Percentiles rank a stretch among this genome's conserved stretches.
phyloP scores from a whole-genome alignment of 2,113 vertebrate species.

The Otolemur garnettii region DNA sequence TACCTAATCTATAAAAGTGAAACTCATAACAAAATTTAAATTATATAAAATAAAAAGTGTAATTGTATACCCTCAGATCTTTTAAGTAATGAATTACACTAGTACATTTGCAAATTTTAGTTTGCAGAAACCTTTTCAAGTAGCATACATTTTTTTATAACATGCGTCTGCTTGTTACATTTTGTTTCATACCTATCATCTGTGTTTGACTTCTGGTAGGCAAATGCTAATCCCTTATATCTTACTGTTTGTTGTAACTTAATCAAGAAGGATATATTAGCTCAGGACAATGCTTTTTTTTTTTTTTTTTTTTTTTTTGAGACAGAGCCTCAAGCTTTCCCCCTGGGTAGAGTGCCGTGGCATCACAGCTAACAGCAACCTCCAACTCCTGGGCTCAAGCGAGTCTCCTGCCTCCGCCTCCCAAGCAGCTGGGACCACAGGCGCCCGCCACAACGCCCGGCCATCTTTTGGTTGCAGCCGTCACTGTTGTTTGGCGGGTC shows the following conservation, averaged over 20 bases:
- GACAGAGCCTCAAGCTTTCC: no score
- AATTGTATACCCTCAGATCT: background rate
- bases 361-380: no score
- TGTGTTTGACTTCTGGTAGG: background rate
- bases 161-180: background rate
- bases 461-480: no score
- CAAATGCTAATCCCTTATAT: background rate
- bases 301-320: no score
- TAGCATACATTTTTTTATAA: background rate
- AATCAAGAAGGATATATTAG: background rate
- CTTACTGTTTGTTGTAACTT: conserved; percentile 4
- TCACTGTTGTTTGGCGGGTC: no score
- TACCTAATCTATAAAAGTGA: background rate
- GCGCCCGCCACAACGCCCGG: no score
- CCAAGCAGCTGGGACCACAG: no score
- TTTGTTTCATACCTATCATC: background rate
- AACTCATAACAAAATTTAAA: background rate
- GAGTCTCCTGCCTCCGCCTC: no score
- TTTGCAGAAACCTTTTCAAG: background rate
- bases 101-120: background rate
- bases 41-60: background rate
- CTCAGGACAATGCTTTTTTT: background rate
- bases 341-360: no score
- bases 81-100: background rate
- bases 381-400: no score